Base-by-base conservation (phyloP, 1,140 invertebrate species). In the Brevipalpus yothersi region DNA sequence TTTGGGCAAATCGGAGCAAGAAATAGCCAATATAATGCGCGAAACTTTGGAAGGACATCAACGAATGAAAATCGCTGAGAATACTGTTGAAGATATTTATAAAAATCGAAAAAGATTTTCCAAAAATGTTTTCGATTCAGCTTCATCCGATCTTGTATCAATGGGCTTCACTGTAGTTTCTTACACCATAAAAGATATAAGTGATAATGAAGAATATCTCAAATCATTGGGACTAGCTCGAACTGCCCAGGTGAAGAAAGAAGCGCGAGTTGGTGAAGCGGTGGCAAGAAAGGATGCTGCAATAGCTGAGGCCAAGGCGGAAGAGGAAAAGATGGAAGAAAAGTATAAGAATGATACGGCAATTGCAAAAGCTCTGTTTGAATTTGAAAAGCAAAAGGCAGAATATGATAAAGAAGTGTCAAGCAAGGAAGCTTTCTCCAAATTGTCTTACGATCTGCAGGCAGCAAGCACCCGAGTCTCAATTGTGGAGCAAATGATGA, bases 11-110 rank as follows among this genome's bases (percentile, higher is more conserved):
- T 73, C 77, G 1, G 87, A 93, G 69, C 67, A 77, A 9, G 87
- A 94, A 71, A 92, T 96, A 62, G 84, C 85, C 66, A 80, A 86
- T 66, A 89, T 96, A 69, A 91, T 91, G 31, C 75, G 93, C 54
- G 90, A 94, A 45, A 97, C 92, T 51, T 73, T 97, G 21, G 92
- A 97, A 74, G 92, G 92, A 63, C 92, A 97, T 72, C 92, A 97
- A 73, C 75, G 92, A 64, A 91, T 91, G 61, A 96, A 96, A 60
- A 97, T 97, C 91, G 92, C 92, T 10, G 90, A 87, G 62, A 96
- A 96, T 91, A 94, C 90, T 42, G 91, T 97, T 12, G 91, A 95
- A 80, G 92, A 96, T 76, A 96, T 97, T 69, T 97, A 96, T 72
- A 95, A 95, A 72, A 92, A 96, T 70, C 79, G 93, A 54, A 95